Evolutionary conservation across 2,888 invertebrate species (phyloP).

Genomic region (Ormyrus labotus): DNA sequence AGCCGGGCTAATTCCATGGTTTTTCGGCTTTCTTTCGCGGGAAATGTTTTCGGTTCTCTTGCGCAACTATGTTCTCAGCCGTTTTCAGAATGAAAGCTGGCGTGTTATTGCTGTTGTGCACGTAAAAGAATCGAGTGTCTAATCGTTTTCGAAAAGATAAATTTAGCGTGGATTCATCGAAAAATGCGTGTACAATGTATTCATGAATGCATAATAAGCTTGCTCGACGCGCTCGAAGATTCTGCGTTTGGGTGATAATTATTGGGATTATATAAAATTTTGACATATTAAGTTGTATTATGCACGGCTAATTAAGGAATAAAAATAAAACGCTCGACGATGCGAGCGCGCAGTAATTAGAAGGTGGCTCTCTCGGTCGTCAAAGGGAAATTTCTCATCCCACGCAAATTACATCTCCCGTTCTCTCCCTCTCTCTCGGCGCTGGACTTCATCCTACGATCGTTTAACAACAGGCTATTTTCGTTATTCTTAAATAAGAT

Average conservation of each 20-base stretch:
- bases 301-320: slow-evolving; percentile 47
- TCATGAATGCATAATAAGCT: not conserved
- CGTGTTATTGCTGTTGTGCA: too few species aligned
- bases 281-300: slow-evolving; percentile 29
- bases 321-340: slow-evolving; percentile 47
- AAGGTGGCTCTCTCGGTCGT: slow-evolving; percentile 40
- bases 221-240: not conserved
- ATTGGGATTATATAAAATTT: slow-evolving; percentile 31
- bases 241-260: slow-evolving; percentile 25
- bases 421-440: not conserved
- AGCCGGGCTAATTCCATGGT: too few species aligned
- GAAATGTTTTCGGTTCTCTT: too few species aligned
- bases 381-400: slow-evolving; percentile 53
- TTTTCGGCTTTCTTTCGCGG: too few species aligned
- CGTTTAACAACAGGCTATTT: slow-evolving; percentile 46
- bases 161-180: too few species aligned
- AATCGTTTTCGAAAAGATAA: too few species aligned
- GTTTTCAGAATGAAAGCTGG: too few species aligned
- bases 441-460: slow-evolving; percentile 39
- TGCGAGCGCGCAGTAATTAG: slow-evolving; percentile 45
- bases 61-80: too few species aligned
- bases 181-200: not conserved
- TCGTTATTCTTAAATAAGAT: slow-evolving; percentile 51
- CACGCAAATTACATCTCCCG: slow-evolving; percentile 37
- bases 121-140: too few species aligned